Evolutionary conservation across 2,888 invertebrate species (phyloP), one percentile per base, ranked within the genome.

Genomic region (Oscheius sp.): DNA sequence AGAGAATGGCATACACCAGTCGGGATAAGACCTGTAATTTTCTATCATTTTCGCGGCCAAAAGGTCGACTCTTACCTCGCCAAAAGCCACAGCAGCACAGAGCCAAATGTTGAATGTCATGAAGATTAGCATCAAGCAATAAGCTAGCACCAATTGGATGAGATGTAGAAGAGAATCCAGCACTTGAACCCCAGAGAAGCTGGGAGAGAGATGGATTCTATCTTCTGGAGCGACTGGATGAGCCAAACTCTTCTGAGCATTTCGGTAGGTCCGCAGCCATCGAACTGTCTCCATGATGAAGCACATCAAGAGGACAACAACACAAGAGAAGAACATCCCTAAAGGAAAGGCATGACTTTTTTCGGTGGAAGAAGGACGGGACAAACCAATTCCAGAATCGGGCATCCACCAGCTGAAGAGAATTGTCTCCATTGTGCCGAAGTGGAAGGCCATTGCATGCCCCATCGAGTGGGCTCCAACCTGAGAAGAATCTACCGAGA

Each of bases 41-140:
- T 15, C 8, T 12, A 3, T 4, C 12, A 20, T 3, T 50, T 25
- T n/a, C 46, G 12, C 15, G 50, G 12, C 12, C n/a, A 5, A 12
- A 8, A 12, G n/a, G 4, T 3, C 8, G 8, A 12, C 29, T n/a
- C 27, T 10, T 31, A 83, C 79, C 72, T 84, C 84, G n/a, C 85
- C 85, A 20, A 84, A 6, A 15, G 85, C 78, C 4, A 82, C 78
- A 23, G 82, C 79, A 17, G 68, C 58, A 69, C 85, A 85, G 23
- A 85, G 74, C 75, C 80, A 84, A 25, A 84, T 75, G 70, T 85
- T 85, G 78, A 84, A 85, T n/a, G 84, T 85, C 85, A 85, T 85
- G 78, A 85, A 85, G 66, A 85, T 76, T 42, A 85, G 76, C 85
- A 85, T 85, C 48, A 83, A 76, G 29, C 70, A 57, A 71, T 85